Evolutionary conservation across 2,113 vertebrate genomes (phyloP), one percentile per base, ranked within the genome.

Genomic region (Eonycteris spelaea): DNA sequence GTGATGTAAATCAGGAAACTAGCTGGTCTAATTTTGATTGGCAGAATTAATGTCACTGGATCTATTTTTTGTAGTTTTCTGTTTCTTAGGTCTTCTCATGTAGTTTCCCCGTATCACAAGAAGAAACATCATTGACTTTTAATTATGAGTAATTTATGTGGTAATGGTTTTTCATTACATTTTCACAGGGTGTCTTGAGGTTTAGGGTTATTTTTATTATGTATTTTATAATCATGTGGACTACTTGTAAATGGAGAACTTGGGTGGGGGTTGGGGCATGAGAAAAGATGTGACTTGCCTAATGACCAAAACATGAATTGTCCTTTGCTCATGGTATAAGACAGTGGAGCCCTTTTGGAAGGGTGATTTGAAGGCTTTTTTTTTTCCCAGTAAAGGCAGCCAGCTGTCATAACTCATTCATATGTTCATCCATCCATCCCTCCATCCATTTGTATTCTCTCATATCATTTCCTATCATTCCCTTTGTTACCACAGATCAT

Each of bases 1-100:
- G 68, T 45, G 85, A 30, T 70, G 94, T 96, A 96, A 97, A 96
- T 61, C 57, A 90, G 28, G 82, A 95, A 96, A 78, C 51, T 40
- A 97, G 43, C n/a, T 94, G 38, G 68, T 57, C 43, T 94, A 40
- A 94, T 96, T n/a, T 22, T 95, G 74, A 86, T 88, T 91, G 40
- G 93, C 97, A 94, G 67, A 94, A 95, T 74, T 77, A 96, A 82
- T 96, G 80, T 19, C 73, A 24, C 86, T 73, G 30, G 12, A 91
- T 88, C 63, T 97, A 15, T 28, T 97, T 80, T 28, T 95, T 86
- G 67, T 63, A 91, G 90, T 80, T 91, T 3, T 77, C 48, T 78
- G 7, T 67, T 97, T 93, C 51, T 48, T n/a, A 26, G 53, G 55
- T 73, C 57, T 97, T 96, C 57, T 13, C 28, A 92, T 93, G 86